Evolutionary conservation across 2,797 vertebrate genomes (phyloP).

Genomic region (Thripadectes ignobilis): DNA sequence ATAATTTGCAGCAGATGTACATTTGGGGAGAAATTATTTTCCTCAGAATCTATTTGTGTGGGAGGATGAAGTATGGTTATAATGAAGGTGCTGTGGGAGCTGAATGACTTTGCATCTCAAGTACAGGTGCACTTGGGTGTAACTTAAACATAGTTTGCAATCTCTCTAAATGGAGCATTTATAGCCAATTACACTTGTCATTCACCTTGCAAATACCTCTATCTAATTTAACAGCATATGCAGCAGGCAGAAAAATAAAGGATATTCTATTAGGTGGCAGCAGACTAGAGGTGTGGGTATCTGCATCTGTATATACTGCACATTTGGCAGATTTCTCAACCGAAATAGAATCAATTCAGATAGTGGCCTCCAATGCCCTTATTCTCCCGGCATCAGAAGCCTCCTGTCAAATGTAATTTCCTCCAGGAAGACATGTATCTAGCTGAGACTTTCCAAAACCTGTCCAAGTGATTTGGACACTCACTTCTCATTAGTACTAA

Average conservation of each 20-base stretch:
- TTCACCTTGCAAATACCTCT: constrained; percentile 61
- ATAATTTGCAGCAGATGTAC: constrained; percentile 62
- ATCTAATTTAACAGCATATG: constrained; percentile 51
- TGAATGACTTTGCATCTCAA: constrained; percentile 63
- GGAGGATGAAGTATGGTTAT: constrained; percentile 62
- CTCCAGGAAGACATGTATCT: not conserved
- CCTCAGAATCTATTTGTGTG: constrained; percentile 58
- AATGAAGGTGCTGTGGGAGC: constrained; percentile 61
- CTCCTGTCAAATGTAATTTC: constrained; percentile 49
- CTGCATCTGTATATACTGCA: not conserved
- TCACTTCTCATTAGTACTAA: constrained; percentile 53
- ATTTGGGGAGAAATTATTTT: constrained; percentile 66
- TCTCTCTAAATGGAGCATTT: constrained; percentile 66
- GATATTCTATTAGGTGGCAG: constrained; percentile 38
- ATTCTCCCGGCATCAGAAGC: constrained; percentile 21
- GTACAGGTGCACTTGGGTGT: constrained; percentile 68
- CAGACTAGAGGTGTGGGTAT: not conserved
- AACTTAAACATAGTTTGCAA: constrained; percentile 69
- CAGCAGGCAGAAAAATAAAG: constrained; percentile 51
- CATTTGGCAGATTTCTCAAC: constrained; percentile 13
- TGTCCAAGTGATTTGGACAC: constrained; percentile 55
- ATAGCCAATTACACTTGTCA: constrained; percentile 70
- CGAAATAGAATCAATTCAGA: not conserved
- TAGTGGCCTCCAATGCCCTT: constrained; percentile 7
- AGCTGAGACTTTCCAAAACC: constrained; percentile 48